These are phyloP conservation scores for Mythimna lalbum DNA, from an alignment of 2,888 invertebrate genomes.

Conservation along the genomic window DNA sequence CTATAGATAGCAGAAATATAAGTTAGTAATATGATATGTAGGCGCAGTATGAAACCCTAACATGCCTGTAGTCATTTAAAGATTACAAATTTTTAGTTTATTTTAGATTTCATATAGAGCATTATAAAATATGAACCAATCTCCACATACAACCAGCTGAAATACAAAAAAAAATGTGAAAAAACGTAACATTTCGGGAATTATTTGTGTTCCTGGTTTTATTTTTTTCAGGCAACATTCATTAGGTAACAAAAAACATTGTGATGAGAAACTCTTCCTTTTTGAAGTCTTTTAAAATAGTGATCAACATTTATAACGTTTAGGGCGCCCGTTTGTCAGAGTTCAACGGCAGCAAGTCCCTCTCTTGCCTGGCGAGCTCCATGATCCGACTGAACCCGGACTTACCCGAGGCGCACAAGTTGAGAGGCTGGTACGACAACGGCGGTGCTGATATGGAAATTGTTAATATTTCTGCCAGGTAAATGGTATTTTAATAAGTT, in stretches of 20 bases:
- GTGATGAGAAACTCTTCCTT: too few species aligned
- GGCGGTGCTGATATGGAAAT: conserved; percentile 92
- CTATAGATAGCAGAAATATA: neutral
- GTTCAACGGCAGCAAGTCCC: conserved; percentile 95
- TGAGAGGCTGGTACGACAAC: conserved; percentile 98
- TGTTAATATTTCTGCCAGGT: conserved; percentile 92
- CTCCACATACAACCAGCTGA: too few species aligned
- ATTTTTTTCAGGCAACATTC: too few species aligned
- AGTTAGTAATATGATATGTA: neutral
- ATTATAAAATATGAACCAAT: too few species aligned
- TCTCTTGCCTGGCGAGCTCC: conserved; percentile 91
- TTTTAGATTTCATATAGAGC: too few species aligned
- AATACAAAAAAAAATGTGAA: too few species aligned
- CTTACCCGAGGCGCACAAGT: conserved; percentile 95
- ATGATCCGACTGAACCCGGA: conserved; percentile 96
- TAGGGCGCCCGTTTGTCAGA: conserved; percentile 95
- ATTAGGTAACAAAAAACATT: too few species aligned
- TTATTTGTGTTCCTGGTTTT: too few species aligned
- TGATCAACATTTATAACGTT: neutral
- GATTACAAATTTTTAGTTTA: too few species aligned
- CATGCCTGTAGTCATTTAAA: neutral
- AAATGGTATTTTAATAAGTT: neutral
- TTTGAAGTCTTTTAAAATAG: neutral
- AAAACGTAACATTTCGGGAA: too few species aligned
- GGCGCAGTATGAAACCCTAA: neutral